Evolutionary conservation across 2,888 invertebrate species (phyloP), one percentile per base, ranked within the genome.

Genomic region (Elegia similella): DNA sequence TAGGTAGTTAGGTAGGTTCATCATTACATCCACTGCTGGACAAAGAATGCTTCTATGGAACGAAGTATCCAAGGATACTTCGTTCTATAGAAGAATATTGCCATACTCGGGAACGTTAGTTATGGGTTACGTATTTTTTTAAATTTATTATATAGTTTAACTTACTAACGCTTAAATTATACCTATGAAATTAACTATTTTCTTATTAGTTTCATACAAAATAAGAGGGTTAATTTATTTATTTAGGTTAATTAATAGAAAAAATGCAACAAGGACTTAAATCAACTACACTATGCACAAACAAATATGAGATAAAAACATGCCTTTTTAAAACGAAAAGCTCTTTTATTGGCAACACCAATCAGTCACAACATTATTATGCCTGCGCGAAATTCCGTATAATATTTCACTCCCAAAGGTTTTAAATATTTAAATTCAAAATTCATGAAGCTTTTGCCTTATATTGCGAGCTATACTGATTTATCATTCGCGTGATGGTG

Each of bases 401-500:
- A 44, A 50, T 50, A 34, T 32, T 42, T 32, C 54, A 30, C 43
- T 54, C 54, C 54, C 54, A 54, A 29, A 44, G 54, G 47, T 42
- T 48, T 55, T 47, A 47, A 55, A 48, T 55, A 56, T 64, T 62
- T 60, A 58, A 58, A 53, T 62, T 62, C 52, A 61, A 61, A 75
- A 73, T 75, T 71, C 72, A 69, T 70, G 65, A 73, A 66, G 69
- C 69, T 72, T 75, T 73, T 72, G 67, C 65, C 65, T 71, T 63
- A 75, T 76, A 75, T 76, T 72, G 72, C 71, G 68, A 64, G 69
- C 68, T 68, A 72, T 75, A 75, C 84, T 86, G 88, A 89, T 90
- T 87, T 89, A 88, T 89, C 83, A 83, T 83, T 80, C 78, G 71
- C 74, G 74, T 85, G 87, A 86, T 84, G 82, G 83, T 80, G 84